Conservation (phyloP, 2,797 vertebrate genomes). For the Amazona finschi region DNA sequence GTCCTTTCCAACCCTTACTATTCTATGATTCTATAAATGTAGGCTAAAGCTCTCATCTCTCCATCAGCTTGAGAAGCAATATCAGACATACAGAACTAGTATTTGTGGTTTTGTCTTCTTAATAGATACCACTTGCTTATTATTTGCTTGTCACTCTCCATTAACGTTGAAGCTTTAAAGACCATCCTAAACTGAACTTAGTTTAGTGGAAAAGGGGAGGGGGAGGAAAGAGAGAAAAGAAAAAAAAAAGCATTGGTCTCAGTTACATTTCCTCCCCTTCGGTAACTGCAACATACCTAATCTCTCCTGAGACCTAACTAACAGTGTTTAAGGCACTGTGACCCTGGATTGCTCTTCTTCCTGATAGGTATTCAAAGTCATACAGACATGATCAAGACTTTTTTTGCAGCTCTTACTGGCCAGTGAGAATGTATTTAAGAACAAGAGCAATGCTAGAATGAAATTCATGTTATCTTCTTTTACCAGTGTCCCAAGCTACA, state of each 20-base stretch:
- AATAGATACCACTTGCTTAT: not conserved
- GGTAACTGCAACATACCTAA: conserved; percentile 17
- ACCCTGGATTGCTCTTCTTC: conserved; percentile 18
- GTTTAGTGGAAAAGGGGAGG: not conserved
- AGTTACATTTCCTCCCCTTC: conserved; percentile 31
- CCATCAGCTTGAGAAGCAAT: conserved; percentile 10
- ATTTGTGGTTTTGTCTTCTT: not conserved
- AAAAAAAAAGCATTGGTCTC: not conserved
- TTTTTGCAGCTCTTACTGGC: not conserved
- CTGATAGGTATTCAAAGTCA: conserved; percentile 11
- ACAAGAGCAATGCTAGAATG: conserved; percentile 23
- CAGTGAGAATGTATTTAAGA: conserved; percentile 33
- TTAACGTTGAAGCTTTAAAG: not conserved
- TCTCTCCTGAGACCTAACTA: conserved; percentile 28
- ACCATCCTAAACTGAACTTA: conserved; percentile 39
- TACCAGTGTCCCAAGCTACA: conserved; percentile 23
- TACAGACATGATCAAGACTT: not conserved
- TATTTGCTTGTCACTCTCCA: not conserved
- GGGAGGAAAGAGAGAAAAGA: not conserved
- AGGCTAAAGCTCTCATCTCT: conserved; percentile 41
- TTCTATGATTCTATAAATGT: no score
- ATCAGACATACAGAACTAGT: conserved; percentile 11
- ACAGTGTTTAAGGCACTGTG: not conserved
- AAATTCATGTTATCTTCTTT: conserved; percentile 36
- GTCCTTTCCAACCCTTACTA: no score